Evolutionary conservation across 2,797 vertebrate species (phyloP).

Genomic region (Poecilia wingei): DNA sequence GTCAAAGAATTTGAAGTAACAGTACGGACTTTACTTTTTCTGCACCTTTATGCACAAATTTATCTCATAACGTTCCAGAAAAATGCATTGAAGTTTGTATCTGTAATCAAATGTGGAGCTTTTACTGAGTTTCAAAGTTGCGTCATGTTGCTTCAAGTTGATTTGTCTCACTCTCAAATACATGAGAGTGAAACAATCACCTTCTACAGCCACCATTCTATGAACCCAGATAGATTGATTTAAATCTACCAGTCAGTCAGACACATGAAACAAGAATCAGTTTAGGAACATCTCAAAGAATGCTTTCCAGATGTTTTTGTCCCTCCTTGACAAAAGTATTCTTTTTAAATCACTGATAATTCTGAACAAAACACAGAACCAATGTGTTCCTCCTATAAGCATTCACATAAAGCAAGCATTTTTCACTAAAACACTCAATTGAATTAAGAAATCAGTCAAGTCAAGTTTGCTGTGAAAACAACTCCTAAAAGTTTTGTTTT

Average conservation of each 20-base stretch:
- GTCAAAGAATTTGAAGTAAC: neutral
- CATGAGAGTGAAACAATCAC: neutral
- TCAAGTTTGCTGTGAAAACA: neutral
- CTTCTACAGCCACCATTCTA: neutral
- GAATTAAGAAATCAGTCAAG: neutral
- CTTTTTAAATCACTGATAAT: neutral
- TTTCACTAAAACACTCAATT: neutral
- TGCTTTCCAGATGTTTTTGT: neutral
- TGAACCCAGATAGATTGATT: neutral
- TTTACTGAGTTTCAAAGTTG: neutral
- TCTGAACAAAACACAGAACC: neutral
- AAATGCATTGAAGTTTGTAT: neutral
- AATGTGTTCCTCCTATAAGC: neutral
- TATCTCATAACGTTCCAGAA: neutral
- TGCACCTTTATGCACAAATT: neutral
- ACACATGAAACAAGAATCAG: neutral
- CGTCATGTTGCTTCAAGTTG: neutral
- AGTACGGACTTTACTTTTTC: neutral
- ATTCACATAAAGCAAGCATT: neutral
- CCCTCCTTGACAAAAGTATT: neutral
- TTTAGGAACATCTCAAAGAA: neutral
- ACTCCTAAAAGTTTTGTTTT: neutral
- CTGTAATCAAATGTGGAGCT: neutral
- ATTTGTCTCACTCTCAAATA: neutral
- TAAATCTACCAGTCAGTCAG: neutral